Percentiles rank a stretch among this genome's conserved stretches.
Evolutionary conservation across 2,113 vertebrate species (phyloP).

Genomic region (Puntigrus tetrazona): DNA sequence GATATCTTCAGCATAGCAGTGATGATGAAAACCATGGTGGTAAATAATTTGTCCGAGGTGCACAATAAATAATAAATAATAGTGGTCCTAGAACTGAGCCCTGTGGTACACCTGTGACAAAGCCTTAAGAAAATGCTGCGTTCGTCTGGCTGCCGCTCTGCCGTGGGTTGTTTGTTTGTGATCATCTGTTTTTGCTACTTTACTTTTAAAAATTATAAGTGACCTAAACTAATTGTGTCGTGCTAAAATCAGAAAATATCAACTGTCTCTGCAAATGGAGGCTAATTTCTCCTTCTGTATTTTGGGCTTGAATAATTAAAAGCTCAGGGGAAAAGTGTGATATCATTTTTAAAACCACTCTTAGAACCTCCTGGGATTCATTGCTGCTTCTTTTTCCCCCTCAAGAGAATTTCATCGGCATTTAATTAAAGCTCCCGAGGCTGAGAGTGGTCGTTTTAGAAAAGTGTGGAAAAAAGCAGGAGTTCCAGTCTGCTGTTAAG

Average conservation of each 20-base stretch:
- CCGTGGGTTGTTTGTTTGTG: too few species aligned
- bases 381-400: not conserved
- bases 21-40: too few species aligned
- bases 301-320: slow-evolving; percentile 1
- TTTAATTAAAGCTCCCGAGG: slow-evolving; percentile 4
- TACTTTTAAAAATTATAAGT: not conserved
- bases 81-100: too few species aligned
- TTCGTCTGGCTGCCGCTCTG: too few species aligned
- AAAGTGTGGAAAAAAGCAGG: not conserved
- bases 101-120: too few species aligned
- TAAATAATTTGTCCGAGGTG: too few species aligned
- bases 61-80: too few species aligned
- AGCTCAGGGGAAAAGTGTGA: not conserved
- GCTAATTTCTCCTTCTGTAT: not conserved
- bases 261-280: not conserved
- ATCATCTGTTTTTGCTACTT: too few species aligned
- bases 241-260: not conserved
- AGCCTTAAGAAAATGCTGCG: too few species aligned
- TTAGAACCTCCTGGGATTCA: not conserved
- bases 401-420: not conserved
- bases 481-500: not conserved
- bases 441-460: not conserved
- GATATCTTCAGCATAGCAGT: too few species aligned
- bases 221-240: not conserved
- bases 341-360: not conserved